Base-by-base conservation (phyloP, 2,797 vertebrate genomes). In the Cyclopterus lumpus region DNA sequence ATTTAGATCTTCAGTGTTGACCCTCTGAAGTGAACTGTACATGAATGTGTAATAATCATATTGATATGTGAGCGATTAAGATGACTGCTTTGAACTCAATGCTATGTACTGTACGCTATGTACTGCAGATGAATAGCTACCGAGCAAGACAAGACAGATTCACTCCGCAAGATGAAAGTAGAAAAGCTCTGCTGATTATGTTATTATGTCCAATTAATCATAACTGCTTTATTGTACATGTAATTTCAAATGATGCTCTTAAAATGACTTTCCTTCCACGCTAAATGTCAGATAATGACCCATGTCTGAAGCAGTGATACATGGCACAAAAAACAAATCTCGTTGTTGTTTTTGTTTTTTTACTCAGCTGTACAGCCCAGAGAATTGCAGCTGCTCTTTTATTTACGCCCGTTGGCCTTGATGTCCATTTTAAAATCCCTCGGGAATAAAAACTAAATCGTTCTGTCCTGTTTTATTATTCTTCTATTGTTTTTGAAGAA, bases 351-450 rank as follows among this genome's bases (percentile, higher is more conserved):
- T 9, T n/a, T 20, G 36, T 60, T 60, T 55, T 61, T 60, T 14
- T 49, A 84, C 72, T 81, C 68, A 68, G 69, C 69, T 72, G 72
- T 24, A 20, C 55, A 71, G 75, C 66, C 24, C 34, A 46, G 68
- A 83, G 60, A 75, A 77, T 54, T 73, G 48, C 76, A 82, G 79
- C 79, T 82, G 79, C 68, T 77, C 72, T 73, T 85, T 81, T 42
- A 68, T 86, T 85, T 66, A 74, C 1, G 67, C 79, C 75, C 70
- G 66, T 77, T 80, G 79, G 79, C 65, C 80, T 84, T 65, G 63
- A 66, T 84, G 71, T 73, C 70, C 65, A 36, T 80, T 86, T 87
- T 71, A 49, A 76, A 80, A 80, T 65, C 71, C 79, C 40, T 73
- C 8, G 38, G 32, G 77, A 73, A 81, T 75, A 66, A 80, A 89